Percentiles rank a stretch among this genome's conserved stretches.
phyloP scores from a whole-genome alignment of 1,140 invertebrate species.

The Cotesia chilonis region DNA sequence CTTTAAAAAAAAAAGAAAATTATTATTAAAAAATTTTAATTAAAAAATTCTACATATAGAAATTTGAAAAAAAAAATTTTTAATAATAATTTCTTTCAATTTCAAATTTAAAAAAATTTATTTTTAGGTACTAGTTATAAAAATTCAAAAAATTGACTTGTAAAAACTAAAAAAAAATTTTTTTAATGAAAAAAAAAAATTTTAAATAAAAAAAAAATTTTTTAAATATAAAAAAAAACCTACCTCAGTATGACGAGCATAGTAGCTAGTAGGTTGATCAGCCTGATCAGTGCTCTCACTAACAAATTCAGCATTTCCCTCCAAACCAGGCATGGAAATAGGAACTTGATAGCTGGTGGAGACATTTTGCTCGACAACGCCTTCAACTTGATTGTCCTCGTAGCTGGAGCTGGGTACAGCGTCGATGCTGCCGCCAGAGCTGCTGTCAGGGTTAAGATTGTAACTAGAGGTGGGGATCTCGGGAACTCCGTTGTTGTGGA shows the following conservation, averaged over 20 bases:
- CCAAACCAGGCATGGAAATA: conserved; percentile 59
- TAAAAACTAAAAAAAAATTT: too few relatives aligned
- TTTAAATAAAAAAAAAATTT: too few relatives aligned
- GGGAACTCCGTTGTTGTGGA: conserved; percentile 61
- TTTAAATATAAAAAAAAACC: conserved; percentile 44
- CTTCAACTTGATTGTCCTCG: conserved; percentile 49
- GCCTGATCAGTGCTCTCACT: conserved; percentile 57
- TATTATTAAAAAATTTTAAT: too few relatives aligned
- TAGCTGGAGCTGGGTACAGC: conserved; percentile 58
- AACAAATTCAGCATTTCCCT: conserved; percentile 57
- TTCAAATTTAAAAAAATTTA: too few relatives aligned
- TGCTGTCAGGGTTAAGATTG: conserved; percentile 60
- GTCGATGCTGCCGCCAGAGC: conserved; percentile 48
- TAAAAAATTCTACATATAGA: too few relatives aligned
- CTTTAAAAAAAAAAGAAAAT: too few relatives aligned
- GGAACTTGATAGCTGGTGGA: conserved; percentile 61
- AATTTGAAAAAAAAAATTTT: too few relatives aligned
- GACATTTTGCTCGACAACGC: conserved; percentile 59
- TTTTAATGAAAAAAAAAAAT: not conserved
- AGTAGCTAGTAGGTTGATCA: conserved; percentile 58
- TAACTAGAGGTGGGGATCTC: conserved; percentile 63
- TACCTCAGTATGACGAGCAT: conserved; percentile 56
- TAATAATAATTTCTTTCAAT: too few relatives aligned
- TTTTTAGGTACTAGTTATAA: too few relatives aligned
- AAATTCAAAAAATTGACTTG: too few relatives aligned